Percentiles rank a stretch among this genome's conserved stretches.
phyloP scores from a whole-genome alignment of 2,888 invertebrate genomes.

The Clivina fossor region DNA sequence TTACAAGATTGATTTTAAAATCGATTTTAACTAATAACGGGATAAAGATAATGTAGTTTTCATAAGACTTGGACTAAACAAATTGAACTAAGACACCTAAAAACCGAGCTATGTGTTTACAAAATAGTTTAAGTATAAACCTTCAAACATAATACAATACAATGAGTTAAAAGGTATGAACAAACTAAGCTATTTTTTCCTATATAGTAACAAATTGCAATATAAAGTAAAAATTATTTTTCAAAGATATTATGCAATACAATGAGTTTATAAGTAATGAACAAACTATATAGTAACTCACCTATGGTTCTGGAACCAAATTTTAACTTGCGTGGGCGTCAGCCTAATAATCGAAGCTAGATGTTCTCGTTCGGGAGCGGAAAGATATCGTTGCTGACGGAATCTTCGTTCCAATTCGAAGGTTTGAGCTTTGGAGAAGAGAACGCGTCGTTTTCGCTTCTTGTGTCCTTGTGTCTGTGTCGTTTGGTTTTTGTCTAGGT shows the following conservation, averaged over 20 bases:
- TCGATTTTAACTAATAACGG: no score
- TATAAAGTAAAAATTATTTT: neutral
- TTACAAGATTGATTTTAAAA: no score
- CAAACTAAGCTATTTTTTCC: no score
- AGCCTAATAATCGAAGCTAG: slow-evolving; percentile 91
- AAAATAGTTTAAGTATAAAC: no score
- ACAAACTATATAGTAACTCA: no score
- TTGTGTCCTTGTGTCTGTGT: slow-evolving; percentile 60
- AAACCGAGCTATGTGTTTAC: no score
- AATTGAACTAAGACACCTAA: no score
- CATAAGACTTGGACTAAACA: no score
- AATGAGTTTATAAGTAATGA: no score
- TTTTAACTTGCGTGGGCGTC: slow-evolving; percentile 97
- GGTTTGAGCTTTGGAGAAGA: slow-evolving; percentile 97
- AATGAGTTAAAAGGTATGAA: no score
- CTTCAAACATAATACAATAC: no score
- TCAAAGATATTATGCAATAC: slow-evolving; percentile 11
- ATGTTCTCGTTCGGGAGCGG: slow-evolving; percentile 97
- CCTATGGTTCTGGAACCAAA: slow-evolving; percentile 99
- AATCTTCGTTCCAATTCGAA: slow-evolving; percentile 94
- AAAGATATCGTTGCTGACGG: slow-evolving; percentile 93
- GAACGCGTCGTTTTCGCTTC: slow-evolving; percentile 91
- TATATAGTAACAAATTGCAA: slow-evolving; percentile 14
- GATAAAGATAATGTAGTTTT: no score
- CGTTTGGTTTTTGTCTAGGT: slow-evolving; percentile 53